These are phyloP conservation scores for Lutraria rhynchaena DNA, from an alignment of 1,140 invertebrate genomes.

Conservation along the genomic window DNA sequence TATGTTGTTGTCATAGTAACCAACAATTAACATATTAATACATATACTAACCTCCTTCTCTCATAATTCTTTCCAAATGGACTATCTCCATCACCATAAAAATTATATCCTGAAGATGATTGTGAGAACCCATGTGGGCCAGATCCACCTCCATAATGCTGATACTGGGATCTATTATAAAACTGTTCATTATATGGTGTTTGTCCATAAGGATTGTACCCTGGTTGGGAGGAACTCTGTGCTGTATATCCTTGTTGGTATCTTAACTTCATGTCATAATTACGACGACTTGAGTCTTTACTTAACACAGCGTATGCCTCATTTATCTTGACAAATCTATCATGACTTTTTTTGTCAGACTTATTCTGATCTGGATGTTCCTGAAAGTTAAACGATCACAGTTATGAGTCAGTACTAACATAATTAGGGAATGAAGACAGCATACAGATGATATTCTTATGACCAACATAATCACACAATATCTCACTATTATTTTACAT, in stretches of 20 bases:
- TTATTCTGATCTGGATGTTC: constrained; percentile 86
- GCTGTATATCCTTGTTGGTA: neutral
- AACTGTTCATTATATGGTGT: neutral
- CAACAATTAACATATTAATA: no score
- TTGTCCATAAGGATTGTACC: neutral
- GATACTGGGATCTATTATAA: neutral
- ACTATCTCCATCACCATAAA: no score
- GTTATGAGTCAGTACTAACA: neutral
- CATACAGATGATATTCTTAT: neutral
- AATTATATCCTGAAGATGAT: no score
- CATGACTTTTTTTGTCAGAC: constrained; percentile 82
- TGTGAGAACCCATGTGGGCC: no score
- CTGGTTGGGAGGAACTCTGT: neutral
- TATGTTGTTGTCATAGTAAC: no score
- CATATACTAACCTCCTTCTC: no score
- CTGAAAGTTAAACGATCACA: constrained; percentile 70
- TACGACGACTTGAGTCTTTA: constrained; percentile 83
- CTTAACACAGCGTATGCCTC: constrained; percentile 86
- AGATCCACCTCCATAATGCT: neutral
- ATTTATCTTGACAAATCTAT: constrained; percentile 85
- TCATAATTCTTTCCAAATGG: no score
- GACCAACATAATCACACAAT: neutral
- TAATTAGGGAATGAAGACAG: neutral
- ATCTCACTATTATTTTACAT: no score
- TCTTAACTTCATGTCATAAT: constrained; percentile 83